Base-by-base conservation (phyloP, 1,140 invertebrate genomes). In the Zaprionus kolodkinae region DNA sequence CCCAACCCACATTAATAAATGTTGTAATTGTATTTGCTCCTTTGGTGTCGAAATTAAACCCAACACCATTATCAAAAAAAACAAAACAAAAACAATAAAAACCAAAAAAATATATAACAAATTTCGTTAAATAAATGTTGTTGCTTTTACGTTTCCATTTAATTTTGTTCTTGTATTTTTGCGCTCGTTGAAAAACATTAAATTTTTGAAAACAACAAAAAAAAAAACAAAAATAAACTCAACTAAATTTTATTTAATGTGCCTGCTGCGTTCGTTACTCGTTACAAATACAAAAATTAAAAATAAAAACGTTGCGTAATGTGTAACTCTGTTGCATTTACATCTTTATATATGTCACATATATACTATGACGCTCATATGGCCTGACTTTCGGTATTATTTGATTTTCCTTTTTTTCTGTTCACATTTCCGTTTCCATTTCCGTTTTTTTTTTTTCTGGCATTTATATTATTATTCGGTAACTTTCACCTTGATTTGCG, bases 211-310 rank as follows among this genome's bases (percentile, higher is more conserved):
- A 21, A 21, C 21, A 21, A 21, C 21, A 63, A 52, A 50, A 12
- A n/a, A 15, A 48, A 50, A 70, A 68, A 30, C 27, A 33, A 81
- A 79, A 82, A 36, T 33, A 60, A 50, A 61, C 48, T 55, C 40
- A 69, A 30, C 30, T 27, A 65, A 62, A 73, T 68, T 72, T 81
- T 81, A 72, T 90, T 81, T 43, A 85, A 89, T 89, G 78, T 89
- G 86, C 85, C 81, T 89, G 86, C 85, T 85, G 76, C 86, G 85
- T 88, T 88, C 67, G 85, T 90, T 89, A 89, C 78, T 85, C 79
- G 81, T 89, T 89, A 89, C 77, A 87, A 88, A n/a, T 6, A 45
- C 0, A 45, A 15, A 45, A 43, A 43, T 9, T 15, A 45, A 45
- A 75, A 76, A 82, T 80, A 79, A 87, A 82, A 69, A 68, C 66